Evolutionary conservation across 2,888 invertebrate genomes (phyloP), one percentile per base, ranked within the genome.

Genomic region (Mesoligia furuncula): DNA sequence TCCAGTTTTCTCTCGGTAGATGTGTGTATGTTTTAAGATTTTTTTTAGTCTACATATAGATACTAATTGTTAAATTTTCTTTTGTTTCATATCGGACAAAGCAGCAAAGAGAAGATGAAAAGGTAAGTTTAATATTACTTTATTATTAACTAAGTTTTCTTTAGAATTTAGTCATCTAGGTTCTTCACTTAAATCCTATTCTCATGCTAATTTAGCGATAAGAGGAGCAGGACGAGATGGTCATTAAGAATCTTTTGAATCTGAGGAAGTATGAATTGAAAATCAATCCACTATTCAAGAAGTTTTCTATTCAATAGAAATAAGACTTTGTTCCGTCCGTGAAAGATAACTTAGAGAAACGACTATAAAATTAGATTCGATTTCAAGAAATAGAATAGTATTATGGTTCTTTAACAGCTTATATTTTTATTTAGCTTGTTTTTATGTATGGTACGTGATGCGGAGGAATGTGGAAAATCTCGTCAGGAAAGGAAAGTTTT

Each of bases 81-180:
- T 77, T 94, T 95, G 93, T 95, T 95, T 89, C 95, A 96, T 95
- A 93, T 94, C 24, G 20, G 70, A 42, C 57, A 65, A 88, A 88
- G 88, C 92, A 95, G 96, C 90, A 93, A 31, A 88, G 86, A 61
- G 93, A 96, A 72, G 92, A 94, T 17, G 95, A 94, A 91, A 93
- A 93, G 92, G 97, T 97, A 92, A 97, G 97, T 94, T 17, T 0
- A 54, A 48, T 36, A 42, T 27, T 45, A 45, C 42, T 36, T 36
- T 36, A 6, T 36, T 36, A 36, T 36, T 36, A 45, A 51, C 36
- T 36, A 24, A 69, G 7, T 45, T 39, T 36, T 20, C 36, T 51
- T 57, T 36, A 57, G 27, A 81, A 59, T 48, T n/a, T 51, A 42
- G 7, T 57, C 48, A 67, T 57, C 59, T 61, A 61, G 15, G 0